Percentiles rank a stretch among this genome's conserved stretches.
phyloP scores from a whole-genome alignment of 2,797 vertebrate species.

The Huso huso region DNA sequence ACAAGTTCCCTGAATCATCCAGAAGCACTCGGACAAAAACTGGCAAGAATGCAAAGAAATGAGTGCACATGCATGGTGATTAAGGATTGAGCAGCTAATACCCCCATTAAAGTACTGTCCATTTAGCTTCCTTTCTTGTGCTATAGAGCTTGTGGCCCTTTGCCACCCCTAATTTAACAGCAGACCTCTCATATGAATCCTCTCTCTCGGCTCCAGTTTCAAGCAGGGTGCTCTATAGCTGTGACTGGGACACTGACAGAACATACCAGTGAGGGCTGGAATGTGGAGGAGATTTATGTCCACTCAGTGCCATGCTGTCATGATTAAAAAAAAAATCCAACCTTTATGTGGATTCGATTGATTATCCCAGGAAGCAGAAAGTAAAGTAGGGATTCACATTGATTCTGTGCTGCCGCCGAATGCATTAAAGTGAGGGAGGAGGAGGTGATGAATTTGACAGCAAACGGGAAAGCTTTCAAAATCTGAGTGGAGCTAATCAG shows the following conservation, averaged over 20 bases:
- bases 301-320: slow-evolving; percentile 45
- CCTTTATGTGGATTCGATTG: slow-evolving; percentile 59
- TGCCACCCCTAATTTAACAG: too few relatives aligned
- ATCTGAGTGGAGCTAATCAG: not conserved
- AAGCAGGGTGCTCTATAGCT: not conserved
- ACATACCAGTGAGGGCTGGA: slow-evolving; percentile 7
- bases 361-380: slow-evolving; percentile 57
- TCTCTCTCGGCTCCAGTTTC: not conserved
- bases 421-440: not conserved
- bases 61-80: too few relatives aligned
- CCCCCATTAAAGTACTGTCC: too few relatives aligned
- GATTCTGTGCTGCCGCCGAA: slow-evolving; percentile 41
- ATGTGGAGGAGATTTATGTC: slow-evolving; percentile 50
- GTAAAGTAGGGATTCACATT: slow-evolving; percentile 34
- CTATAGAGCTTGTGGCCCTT: too few relatives aligned
- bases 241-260: not conserved
- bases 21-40: too few relatives aligned
- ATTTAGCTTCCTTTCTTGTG: too few relatives aligned
- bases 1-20: too few relatives aligned
- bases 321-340: slow-evolving; percentile 53
- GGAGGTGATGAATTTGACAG: not conserved
- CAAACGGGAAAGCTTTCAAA: not conserved
- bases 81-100: too few relatives aligned
- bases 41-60: too few relatives aligned
- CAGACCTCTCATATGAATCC: too few relatives aligned